Evolutionary conservation across 2,888 invertebrate species (phyloP).

Genomic region (Dolomedes plantarius): DNA sequence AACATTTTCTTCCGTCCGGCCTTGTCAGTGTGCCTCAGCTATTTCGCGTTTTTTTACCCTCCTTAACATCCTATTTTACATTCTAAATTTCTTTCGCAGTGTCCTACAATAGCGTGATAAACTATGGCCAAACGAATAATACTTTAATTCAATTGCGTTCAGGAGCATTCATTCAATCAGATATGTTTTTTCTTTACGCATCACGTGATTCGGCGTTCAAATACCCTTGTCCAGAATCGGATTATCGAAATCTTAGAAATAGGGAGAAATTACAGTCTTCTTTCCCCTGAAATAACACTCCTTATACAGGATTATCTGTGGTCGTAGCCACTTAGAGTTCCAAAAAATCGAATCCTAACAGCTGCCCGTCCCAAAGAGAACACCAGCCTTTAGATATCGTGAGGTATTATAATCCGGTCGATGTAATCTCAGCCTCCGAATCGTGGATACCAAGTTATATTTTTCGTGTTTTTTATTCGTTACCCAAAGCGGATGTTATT

Average conservation of each 20-base stretch:
- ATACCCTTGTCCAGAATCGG: neutral
- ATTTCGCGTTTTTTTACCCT: no score
- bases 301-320: neutral
- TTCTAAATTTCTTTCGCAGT: no score
- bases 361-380: neutral
- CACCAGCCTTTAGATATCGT: neutral
- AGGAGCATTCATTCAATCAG: no score
- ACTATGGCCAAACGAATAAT: no score
- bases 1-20: no score
- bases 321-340: neutral
- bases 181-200: neutral
- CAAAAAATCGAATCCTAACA: neutral
- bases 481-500: no score
- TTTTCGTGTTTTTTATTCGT: no score
- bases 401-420: neutral
- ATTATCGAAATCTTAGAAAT: neutral
- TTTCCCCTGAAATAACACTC: neutral
- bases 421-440: neutral
- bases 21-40: no score
- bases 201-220: neutral
- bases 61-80: no score
- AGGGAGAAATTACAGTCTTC: neutral
- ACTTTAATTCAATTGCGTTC: no score
- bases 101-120: no score
- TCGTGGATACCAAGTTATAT: neutral